Evolutionary conservation across 2,113 vertebrate genomes (phyloP).

Genomic region (Glaucidium brasilianum): DNA sequence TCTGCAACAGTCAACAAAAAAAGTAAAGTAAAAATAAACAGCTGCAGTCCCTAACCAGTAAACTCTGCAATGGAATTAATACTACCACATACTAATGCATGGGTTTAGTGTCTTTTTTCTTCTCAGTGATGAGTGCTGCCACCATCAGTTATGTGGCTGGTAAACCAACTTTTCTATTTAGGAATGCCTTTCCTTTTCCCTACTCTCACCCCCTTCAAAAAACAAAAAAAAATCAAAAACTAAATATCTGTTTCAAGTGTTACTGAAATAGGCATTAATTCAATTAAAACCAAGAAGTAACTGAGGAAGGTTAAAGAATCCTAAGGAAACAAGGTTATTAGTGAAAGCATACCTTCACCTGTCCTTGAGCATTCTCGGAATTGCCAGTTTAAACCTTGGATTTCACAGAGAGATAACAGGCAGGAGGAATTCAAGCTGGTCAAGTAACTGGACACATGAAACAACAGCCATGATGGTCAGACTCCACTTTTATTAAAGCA

Average conservation of each 20-base stretch:
- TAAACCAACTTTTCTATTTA: not conserved
- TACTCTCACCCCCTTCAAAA: not conserved
- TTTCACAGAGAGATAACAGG: not conserved
- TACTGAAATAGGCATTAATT: not conserved
- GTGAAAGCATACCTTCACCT: not conserved
- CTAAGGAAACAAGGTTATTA: not conserved
- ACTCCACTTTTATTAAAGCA: not conserved
- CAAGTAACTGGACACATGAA: not conserved
- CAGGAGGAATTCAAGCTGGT: not conserved
- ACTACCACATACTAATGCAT: not conserved
- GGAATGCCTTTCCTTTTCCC: not conserved
- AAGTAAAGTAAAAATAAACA: not conserved
- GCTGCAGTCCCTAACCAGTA: not conserved
- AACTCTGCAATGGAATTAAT: not conserved
- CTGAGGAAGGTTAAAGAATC: not conserved
- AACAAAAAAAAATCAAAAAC: not conserved
- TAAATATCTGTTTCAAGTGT: not conserved
- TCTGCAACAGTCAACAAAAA: not conserved
- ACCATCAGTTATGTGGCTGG: not conserved
- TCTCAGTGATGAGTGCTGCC: not conserved
- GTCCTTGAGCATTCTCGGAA: not conserved
- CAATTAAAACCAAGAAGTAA: not conserved
- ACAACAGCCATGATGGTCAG: not conserved
- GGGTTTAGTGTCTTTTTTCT: not conserved
- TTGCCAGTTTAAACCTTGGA: not conserved